Evolutionary conservation across 2,888 invertebrate genomes (phyloP).

Genomic region (Carcina quercana): DNA sequence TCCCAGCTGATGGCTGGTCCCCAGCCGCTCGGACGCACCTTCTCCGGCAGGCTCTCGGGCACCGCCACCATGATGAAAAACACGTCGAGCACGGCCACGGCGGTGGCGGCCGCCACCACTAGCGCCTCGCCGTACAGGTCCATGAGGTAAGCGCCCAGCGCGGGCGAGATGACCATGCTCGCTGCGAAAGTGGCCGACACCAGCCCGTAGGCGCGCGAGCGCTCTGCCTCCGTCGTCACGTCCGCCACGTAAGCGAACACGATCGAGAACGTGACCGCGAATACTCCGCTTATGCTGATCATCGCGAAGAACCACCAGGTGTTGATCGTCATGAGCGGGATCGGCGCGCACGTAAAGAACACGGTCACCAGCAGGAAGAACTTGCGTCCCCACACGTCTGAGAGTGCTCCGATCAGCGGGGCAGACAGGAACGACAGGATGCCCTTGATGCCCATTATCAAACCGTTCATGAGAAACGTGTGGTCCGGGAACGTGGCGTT

Average conservation of each 20-base stretch:
- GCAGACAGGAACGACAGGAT: constrained; percentile 98
- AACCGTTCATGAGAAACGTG: constrained; percentile 99
- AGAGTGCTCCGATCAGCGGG: constrained; percentile 96
- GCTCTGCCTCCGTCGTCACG: constrained; percentile 96
- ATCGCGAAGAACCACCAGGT: constrained; percentile 99
- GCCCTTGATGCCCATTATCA: constrained; percentile 99
- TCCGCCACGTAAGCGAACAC: constrained; percentile 99
- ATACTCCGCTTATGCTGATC: constrained; percentile 98
- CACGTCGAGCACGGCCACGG: constrained; percentile 96
- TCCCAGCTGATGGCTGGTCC: constrained; percentile 96
- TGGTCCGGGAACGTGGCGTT: constrained; percentile 99
- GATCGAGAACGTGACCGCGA: constrained; percentile 99
- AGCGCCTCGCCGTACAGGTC: constrained; percentile 87
- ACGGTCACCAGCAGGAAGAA: constrained; percentile 98
- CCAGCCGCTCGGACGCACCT: constrained; percentile 84
- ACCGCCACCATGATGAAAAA: constrained; percentile 98
- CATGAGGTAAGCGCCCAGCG: constrained; percentile 93
- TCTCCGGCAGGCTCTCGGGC: constrained; percentile 98
- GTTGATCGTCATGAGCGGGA: constrained; percentile 98
- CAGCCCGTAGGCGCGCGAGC: constrained; percentile 95
- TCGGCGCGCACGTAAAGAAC: constrained; percentile 98
- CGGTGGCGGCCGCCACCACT: constrained; percentile 96
- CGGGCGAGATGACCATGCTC: constrained; percentile 98
- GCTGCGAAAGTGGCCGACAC: constrained; percentile 99
- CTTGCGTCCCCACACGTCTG: constrained; percentile 99